These are phyloP conservation scores for Megaustenia siamemsis DNA, from an alignment of 2,888 invertebrate species.

Conservation along the genomic window DNA sequence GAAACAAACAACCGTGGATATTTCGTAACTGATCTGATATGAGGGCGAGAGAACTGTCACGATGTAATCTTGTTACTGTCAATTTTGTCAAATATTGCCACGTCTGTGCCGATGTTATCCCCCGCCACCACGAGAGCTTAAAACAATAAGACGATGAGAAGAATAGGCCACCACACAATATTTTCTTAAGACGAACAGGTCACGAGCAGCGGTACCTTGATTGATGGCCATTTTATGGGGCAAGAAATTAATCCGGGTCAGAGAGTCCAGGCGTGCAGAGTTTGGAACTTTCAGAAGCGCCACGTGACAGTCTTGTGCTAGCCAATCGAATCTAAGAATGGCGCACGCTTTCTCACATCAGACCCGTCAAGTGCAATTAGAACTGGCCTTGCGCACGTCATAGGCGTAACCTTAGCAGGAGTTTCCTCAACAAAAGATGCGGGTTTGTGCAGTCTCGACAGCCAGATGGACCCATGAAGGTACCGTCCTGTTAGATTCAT, in stretches of 20 bases:
- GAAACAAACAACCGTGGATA: too few relatives aligned
- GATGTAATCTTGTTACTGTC: neutral
- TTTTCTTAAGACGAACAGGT: neutral
- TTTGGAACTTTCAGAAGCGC: neutral
- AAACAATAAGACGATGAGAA: neutral
- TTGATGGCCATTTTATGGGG: neutral
- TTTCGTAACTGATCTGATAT: too few relatives aligned
- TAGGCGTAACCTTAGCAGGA: neutral
- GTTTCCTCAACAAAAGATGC: conserved; percentile 27
- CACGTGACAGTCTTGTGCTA: conserved; percentile 30
- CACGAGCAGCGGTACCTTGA: neutral
- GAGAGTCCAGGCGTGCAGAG: neutral
- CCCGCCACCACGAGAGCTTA: neutral
- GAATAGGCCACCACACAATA: too few relatives aligned
- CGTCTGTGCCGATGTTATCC: neutral
- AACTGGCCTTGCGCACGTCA: neutral
- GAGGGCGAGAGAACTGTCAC: too few relatives aligned
- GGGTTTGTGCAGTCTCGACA: neutral
- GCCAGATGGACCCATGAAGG: conserved; percentile 35
- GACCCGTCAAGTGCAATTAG: neutral
- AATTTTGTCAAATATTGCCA: neutral
- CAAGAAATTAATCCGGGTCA: neutral
- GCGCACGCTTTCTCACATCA: conserved; percentile 17
- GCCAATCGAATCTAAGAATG: neutral
- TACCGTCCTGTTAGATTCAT: neutral